Conservation (phyloP, 1,140 invertebrate species). For the Drosophila miranda region DNA sequence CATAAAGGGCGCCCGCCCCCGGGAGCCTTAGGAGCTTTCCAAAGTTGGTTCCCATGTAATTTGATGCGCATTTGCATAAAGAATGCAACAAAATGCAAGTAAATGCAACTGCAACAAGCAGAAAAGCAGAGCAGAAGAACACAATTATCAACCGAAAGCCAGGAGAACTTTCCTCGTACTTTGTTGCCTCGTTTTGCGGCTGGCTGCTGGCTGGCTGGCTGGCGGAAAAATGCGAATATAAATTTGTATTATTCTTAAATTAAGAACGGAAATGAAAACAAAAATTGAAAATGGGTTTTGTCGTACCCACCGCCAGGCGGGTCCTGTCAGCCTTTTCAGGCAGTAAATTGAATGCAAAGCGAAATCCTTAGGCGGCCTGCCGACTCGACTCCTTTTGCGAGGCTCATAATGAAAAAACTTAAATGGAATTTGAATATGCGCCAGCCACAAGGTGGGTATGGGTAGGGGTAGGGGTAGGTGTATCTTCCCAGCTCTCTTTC, state of each 20-base stretch:
- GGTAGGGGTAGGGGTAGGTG: too few relatives aligned
- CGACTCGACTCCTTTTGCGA: slow-evolving; percentile 25
- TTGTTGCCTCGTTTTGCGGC: slow-evolving; percentile 29
- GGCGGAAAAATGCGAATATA: slow-evolving; percentile 55
- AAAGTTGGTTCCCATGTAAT: slow-evolving; percentile 54
- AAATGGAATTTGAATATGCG: slow-evolving; percentile 69
- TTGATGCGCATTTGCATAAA: slow-evolving; percentile 75
- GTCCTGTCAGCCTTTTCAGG: neutral
- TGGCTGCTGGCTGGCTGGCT: slow-evolving; percentile 12
- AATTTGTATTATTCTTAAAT: slow-evolving; percentile 72
- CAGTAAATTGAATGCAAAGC: slow-evolving; percentile 51
- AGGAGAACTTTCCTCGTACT: slow-evolving; percentile 30
- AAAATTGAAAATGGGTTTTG: slow-evolving; percentile 65
- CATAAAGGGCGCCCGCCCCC: slow-evolving; percentile 41
- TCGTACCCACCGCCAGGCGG: neutral
- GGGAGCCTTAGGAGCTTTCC: slow-evolving; percentile 40
- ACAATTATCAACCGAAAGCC: slow-evolving; percentile 48
- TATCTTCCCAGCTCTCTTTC: neutral
- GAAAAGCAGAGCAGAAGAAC: slow-evolving; percentile 26
- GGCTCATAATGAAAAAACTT: slow-evolving; percentile 70
- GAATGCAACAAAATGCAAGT: slow-evolving; percentile 51
- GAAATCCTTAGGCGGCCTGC: slow-evolving; percentile 44
- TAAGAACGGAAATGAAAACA: slow-evolving; percentile 75
- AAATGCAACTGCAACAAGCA: slow-evolving; percentile 47
- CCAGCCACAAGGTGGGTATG: slow-evolving; percentile 12